Evolutionary conservation across 2,888 invertebrate genomes (phyloP), one percentile per base, ranked within the genome.

Genomic region (Trachelus stipa): DNA sequence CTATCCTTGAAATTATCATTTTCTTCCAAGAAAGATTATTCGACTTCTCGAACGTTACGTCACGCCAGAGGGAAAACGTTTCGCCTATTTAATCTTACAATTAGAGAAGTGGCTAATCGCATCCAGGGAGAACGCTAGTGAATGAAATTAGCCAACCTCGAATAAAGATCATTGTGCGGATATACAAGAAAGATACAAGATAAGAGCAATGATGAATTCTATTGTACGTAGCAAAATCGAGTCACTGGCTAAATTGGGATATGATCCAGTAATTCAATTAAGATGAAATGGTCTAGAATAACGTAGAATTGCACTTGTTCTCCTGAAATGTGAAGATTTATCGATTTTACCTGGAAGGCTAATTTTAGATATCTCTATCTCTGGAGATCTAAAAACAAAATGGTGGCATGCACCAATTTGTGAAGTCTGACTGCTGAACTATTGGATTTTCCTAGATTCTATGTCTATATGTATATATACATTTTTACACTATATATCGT

Each of bases 251-350:
- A 85, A 86, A 86, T 87, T 83, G 85, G 84, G 85, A 86, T 89
- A 88, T 86, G 87, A 88, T 88, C 85, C 86, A 86, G 87, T 86
- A 86, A 86, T 85, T 85, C 83, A 82, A 81, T 81, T 81, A 79
- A 81, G 79, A 83, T 83, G 85, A 83, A 85, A 84, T 85, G 87
- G 84, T 81, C 76, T 56, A 81, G 83, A 82, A 85, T 86, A 87
- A 88, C 88, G 85, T 84, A 23, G 56, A 56, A 87, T 83, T 79
- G 82, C 79, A 78, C 69, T 33, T n/a, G n/a, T 76, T 71, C 23
- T 4, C 11, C 34, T 31, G 9, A 56, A 56, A 23, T 56, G 23
- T 23, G 9, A 56, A 23, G 23, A 56, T 56, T 56, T 56, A 56
- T 56, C 23, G 56, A 56, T 56, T 56, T 56, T 23, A 35, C 56